Evolutionary conservation across 2,797 vertebrate species (phyloP).

Genomic region (Sebastes diaconus): DNA sequence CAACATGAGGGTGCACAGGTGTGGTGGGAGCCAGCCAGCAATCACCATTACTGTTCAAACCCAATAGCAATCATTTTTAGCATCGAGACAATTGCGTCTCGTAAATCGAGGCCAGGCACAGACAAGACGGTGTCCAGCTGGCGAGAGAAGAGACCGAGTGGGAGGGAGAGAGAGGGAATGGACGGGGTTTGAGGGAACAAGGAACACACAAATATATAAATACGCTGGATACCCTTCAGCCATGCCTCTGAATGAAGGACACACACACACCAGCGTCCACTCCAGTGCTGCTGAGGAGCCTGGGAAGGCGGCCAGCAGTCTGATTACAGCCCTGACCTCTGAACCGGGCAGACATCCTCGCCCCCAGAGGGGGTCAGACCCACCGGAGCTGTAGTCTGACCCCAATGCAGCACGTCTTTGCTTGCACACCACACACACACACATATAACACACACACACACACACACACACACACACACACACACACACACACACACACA

Average conservation of each 20-base stretch:
- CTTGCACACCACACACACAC: conserved; percentile 1
- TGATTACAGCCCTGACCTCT: conserved; percentile 81
- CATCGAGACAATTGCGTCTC: conserved; percentile 67
- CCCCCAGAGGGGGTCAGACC: conserved; percentile 77
- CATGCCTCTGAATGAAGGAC: conserved; percentile 28
- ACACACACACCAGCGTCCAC: conserved; percentile 26
- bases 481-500: background rate
- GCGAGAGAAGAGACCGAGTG: conserved; percentile 32
- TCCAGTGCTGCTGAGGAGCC: conserved; percentile 57
- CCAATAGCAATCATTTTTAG: conserved; percentile 75
- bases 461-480: conserved; percentile 6
- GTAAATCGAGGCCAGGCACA: conserved; percentile 71
- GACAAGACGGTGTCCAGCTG: conserved; percentile 69
- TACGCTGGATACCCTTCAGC: conserved; percentile 34
- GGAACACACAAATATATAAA: conserved; percentile 38
- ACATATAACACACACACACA: background rate
- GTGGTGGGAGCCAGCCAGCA: conserved; percentile 74
- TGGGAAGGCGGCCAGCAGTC: conserved; percentile 82
- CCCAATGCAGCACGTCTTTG: conserved; percentile 50
- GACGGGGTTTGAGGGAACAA: conserved; percentile 17
- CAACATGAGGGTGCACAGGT: conserved; percentile 66
- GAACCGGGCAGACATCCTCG: conserved; percentile 70
- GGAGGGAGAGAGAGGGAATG: conserved; percentile 31
- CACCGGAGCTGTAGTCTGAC: conserved; percentile 75
- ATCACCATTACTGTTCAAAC: conserved; percentile 75